A percentile compares a stretch with the other conserved stretches of the same genome.
These are phyloP conservation scores for Thalassarche chlororhynchos DNA, from an alignment of 2,113 vertebrate genomes.

Conservation along the genomic window DNA sequence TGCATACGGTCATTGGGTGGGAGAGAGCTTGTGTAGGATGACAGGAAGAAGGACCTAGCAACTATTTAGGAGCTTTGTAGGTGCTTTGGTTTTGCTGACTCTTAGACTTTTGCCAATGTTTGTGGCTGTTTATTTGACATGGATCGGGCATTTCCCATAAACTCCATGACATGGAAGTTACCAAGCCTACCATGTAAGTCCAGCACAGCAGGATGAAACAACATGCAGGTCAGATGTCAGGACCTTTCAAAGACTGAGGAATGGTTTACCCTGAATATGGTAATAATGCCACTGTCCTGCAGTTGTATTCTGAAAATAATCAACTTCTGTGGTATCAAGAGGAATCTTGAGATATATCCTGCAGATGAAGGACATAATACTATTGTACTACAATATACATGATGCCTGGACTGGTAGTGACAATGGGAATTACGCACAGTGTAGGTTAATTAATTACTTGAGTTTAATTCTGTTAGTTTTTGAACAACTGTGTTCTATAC, in stretches of 20 bases:
- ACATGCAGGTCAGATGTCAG: background rate
- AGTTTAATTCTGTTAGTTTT: background rate
- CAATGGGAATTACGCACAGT: background rate
- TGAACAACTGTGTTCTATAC: background rate
- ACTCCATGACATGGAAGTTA: background rate
- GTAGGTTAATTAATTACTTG: background rate
- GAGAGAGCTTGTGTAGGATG: background rate
- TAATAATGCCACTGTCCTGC: background rate
- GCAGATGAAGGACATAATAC: background rate
- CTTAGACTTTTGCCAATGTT: background rate
- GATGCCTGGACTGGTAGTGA: background rate
- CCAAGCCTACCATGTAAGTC: background rate
- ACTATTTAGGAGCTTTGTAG: background rate
- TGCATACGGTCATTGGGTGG: background rate
- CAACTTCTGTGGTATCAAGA: background rate
- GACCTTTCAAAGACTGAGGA: background rate
- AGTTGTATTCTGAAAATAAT: background rate
- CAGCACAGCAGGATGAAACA: background rate
- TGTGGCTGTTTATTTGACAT: background rate
- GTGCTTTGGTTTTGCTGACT: background rate
- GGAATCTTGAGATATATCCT: background rate
- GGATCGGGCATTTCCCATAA: background rate
- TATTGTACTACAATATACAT: background rate
- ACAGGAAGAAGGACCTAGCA: background rate
- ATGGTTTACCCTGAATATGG: background rate